These are phyloP conservation scores for Ptychoptera contaminata DNA, from an alignment of 2,888 invertebrate genomes.

Conservation along the genomic window DNA sequence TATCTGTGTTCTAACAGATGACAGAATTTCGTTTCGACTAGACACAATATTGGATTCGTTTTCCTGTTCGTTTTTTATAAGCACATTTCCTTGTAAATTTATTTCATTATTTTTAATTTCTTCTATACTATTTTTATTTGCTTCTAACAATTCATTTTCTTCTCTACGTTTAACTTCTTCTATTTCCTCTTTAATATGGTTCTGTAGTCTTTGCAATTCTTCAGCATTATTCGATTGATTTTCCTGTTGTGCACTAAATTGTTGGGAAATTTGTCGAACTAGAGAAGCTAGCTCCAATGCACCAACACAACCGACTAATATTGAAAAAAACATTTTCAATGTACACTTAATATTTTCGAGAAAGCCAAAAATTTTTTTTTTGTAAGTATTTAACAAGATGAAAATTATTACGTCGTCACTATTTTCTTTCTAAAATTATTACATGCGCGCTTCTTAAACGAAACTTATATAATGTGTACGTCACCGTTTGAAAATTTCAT, in stretches of 20 bases:
- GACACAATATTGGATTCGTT: no score
- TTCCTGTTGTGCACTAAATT: background rate
- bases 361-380: no score
- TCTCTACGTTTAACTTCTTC: constrained; percentile 20
- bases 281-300: constrained; percentile 40
- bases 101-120: constrained; percentile 15
- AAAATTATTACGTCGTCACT: no score
- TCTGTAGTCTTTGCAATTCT: background rate
- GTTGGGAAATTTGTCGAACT: constrained; percentile 4
- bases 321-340: constrained; percentile 42
- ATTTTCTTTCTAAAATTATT: no score
- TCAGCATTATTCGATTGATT: background rate
- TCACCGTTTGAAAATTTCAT: no score
- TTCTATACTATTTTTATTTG: constrained; percentile 20
- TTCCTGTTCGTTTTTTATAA: constrained; percentile 4
- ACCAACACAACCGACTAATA: constrained; percentile 60
- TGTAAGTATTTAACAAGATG: no score
- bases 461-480: no score
- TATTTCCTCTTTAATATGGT: constrained; percentile 20
- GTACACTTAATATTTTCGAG: no score
- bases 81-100: constrained; percentile 8
- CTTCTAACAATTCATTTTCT: constrained; percentile 20
- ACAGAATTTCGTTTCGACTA: no score
- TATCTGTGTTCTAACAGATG: no score
- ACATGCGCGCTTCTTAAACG: no score